Percentiles rank a stretch among this genome's conserved stretches.
Conservation (phyloP, 2,888 invertebrate species). For the Drosophila pegasa region DNA sequence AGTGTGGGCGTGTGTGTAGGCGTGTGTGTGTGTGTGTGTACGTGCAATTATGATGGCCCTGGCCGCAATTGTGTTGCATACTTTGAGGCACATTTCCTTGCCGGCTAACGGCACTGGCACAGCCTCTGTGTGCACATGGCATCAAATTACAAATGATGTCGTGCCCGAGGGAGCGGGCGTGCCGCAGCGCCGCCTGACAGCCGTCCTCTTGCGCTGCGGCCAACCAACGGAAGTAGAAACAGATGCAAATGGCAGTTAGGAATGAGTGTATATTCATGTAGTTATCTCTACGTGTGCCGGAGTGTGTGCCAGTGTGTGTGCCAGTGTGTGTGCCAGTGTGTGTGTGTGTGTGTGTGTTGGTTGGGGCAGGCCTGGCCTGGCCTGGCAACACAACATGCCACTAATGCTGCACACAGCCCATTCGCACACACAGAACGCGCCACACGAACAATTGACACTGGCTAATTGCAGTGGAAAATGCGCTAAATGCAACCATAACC, state of each 20-base stretch:
- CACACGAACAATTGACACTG: conserved; percentile 66
- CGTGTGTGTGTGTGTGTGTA: conserved; percentile 11
- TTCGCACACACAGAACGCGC: conserved; percentile 21
- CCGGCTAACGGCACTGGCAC: conserved; percentile 42
- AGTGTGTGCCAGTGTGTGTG: conserved; percentile 16
- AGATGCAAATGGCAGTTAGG: conserved; percentile 70
- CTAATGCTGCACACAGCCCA: conserved; percentile 60
- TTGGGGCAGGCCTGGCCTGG: no score
- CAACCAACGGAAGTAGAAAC: conserved; percentile 73
- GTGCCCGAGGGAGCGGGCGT: conserved; percentile 17
- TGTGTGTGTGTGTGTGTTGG: conserved; percentile 23
- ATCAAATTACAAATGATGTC: conserved; percentile 74
- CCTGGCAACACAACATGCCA: conserved; percentile 51
- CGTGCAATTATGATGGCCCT: conserved; percentile 69
- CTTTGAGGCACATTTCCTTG: conserved; percentile 70
- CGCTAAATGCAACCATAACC: conserved; percentile 56
- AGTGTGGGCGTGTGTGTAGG: conserved; percentile 4
- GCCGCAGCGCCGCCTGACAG: conserved; percentile 19
- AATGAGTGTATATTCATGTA: conserved; percentile 10
- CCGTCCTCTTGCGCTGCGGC: conserved; percentile 54
- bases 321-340: conserved; percentile 5
- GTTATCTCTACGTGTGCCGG: conserved; percentile 3
- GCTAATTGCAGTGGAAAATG: conserved; percentile 72
- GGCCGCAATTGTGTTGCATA: conserved; percentile 73
- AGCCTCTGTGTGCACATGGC: conserved; percentile 44